Evolutionary conservation across 2,888 invertebrate species (phyloP).

Genomic region (Slavum lentiscoides): DNA sequence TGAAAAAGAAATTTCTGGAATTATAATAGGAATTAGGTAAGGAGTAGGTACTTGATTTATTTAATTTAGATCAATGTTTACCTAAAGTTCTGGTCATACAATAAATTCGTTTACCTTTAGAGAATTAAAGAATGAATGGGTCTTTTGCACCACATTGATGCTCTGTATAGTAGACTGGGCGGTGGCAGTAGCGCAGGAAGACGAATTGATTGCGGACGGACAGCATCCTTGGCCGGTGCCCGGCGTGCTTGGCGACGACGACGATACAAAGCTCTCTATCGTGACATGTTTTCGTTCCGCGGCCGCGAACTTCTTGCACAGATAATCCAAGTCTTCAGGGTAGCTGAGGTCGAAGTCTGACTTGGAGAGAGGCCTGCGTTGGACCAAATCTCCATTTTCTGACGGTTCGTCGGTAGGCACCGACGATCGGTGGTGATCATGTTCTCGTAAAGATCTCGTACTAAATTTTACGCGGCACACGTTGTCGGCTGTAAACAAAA

Average conservation of each 20-base stretch:
- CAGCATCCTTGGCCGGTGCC: slow-evolving; percentile 49
- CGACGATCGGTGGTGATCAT: slow-evolving; percentile 60
- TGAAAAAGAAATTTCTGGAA: too few species aligned
- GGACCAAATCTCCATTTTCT: slow-evolving; percentile 62
- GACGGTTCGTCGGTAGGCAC: slow-evolving; percentile 60
- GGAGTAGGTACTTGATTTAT: too few species aligned
- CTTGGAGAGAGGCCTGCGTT: slow-evolving; percentile 59
- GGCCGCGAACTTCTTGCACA: slow-evolving; percentile 36
- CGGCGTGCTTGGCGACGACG: slow-evolving; percentile 46
- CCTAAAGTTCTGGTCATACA: too few species aligned
- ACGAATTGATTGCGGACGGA: slow-evolving; percentile 41
- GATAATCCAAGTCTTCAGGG: slow-evolving; percentile 35
- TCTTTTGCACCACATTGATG: slow-evolving; percentile 76
- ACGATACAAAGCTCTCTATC: slow-evolving; percentile 37
- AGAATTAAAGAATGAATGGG: slow-evolving; percentile 81
- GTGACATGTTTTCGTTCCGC: slow-evolving; percentile 39
- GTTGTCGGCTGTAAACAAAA: slow-evolving; percentile 38
- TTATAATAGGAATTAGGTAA: too few species aligned
- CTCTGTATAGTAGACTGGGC: slow-evolving; percentile 60
- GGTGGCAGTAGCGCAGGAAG: slow-evolving; percentile 59
- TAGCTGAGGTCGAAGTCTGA: slow-evolving; percentile 46
- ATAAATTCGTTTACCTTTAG: slow-evolving; percentile 65
- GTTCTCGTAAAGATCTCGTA: slow-evolving; percentile 51
- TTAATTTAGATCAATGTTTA: too few species aligned
- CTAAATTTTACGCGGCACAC: slow-evolving; percentile 37